These are phyloP conservation scores for Scaptomyza montana DNA, from an alignment of 1,140 invertebrate species.

Conservation along the genomic window DNA sequence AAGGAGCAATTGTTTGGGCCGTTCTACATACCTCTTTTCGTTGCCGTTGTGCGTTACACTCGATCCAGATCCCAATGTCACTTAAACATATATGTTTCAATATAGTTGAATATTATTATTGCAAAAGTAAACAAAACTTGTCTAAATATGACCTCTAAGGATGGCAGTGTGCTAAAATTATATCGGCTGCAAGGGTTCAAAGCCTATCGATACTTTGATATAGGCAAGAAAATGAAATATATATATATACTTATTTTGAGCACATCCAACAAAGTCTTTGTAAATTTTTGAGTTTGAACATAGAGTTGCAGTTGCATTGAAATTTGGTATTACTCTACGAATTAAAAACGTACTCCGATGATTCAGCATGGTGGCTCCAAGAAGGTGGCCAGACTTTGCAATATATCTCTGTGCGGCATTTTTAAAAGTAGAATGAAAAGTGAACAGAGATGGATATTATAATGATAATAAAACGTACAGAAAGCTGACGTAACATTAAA, in stretches of 20 bases:
- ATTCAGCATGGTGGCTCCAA: not conserved
- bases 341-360: not conserved
- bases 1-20: not conserved
- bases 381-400: not conserved
- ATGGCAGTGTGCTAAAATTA: constrained; percentile 26
- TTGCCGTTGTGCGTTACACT: not conserved
- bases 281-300: no score
- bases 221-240: no score
- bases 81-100: not conserved
- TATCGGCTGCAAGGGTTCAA: not conserved
- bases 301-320: not conserved
- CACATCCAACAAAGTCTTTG: no score
- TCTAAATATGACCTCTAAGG: constrained; percentile 57
- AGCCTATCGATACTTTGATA: constrained; percentile 4
- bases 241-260: no score
- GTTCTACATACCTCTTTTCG: not conserved
- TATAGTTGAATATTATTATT: constrained; percentile 14
- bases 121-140: constrained; percentile 58
- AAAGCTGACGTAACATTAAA: not conserved
- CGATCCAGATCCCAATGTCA: not conserved
- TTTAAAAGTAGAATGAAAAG: not conserved
- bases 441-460: not conserved
- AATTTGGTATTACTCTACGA: not conserved
- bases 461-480: not conserved
- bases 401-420: not conserved